These are phyloP conservation scores for Ochropleura leucogaster DNA, from an alignment of 2,888 invertebrate species.

Conservation along the genomic window DNA sequence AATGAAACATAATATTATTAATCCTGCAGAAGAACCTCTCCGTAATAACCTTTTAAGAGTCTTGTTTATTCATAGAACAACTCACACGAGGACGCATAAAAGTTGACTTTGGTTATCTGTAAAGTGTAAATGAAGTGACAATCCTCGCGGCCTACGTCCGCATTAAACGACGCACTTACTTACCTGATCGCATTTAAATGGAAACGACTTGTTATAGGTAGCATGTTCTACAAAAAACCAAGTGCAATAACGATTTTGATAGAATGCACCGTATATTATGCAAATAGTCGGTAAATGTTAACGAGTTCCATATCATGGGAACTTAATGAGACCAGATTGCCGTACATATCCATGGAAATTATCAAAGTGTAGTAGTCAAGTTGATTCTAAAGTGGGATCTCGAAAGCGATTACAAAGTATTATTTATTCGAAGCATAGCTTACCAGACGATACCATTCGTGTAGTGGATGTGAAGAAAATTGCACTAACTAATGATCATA, in stretches of 20 bases:
- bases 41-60: slow-evolving; percentile 47
- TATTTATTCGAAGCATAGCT: slow-evolving; percentile 82
- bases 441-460: slow-evolving; percentile 80
- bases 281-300: slow-evolving; percentile 71
- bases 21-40: slow-evolving; percentile 26
- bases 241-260: slow-evolving; percentile 68
- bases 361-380: slow-evolving; percentile 76
- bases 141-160: slow-evolving; percentile 70
- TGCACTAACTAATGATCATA: slow-evolving; percentile 89
- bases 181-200: slow-evolving; percentile 74
- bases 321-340: slow-evolving; percentile 76
- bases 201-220: slow-evolving; percentile 71
- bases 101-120: slow-evolving; percentile 76
- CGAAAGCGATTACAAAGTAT: slow-evolving; percentile 84
- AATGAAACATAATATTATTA: slow-evolving; percentile 61
- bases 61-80: slow-evolving; percentile 69
- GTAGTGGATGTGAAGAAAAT: slow-evolving; percentile 87
- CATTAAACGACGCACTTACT: slow-evolving; percentile 74
- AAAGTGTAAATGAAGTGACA: slow-evolving; percentile 79
- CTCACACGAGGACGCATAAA: slow-evolving; percentile 57
- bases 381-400: slow-evolving; percentile 79
- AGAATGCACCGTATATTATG: slow-evolving; percentile 71
- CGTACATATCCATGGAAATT: slow-evolving; percentile 74
- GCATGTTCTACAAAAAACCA: slow-evolving; percentile 66
- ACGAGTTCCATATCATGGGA: slow-evolving; percentile 69